phyloP scores from a whole-genome alignment of 2,888 invertebrate genomes.

The Sepioteuthis lessoniana region DNA sequence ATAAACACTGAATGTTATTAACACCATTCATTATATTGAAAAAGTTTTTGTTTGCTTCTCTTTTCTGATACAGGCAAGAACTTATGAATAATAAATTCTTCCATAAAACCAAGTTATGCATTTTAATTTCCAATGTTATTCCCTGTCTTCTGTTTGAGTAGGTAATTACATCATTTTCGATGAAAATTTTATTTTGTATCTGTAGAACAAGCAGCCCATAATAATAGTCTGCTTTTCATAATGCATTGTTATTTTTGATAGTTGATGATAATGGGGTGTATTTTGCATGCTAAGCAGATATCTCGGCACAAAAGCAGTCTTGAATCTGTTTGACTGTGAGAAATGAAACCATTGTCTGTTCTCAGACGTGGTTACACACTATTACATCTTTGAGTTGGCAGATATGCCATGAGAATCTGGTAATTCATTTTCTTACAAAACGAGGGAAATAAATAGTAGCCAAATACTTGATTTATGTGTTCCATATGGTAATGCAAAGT shows the following conservation, averaged over 20 bases:
- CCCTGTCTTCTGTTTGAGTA: neutral
- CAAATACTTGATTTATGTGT: slow-evolving; percentile 33
- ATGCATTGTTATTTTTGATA: slow-evolving; percentile 20
- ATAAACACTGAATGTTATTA: slow-evolving; percentile 33
- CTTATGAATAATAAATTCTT: slow-evolving; percentile 11
- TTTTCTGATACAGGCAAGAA: neutral
- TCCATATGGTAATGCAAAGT: slow-evolving; percentile 33
- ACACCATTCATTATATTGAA: neutral
- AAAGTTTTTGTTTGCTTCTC: neutral
- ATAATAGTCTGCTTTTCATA: neutral
- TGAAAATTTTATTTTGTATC: slow-evolving; percentile 4
- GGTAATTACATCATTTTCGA: neutral
- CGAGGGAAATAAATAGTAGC: neutral
- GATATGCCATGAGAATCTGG: neutral
- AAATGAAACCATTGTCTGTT: slow-evolving; percentile 17
- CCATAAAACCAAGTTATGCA: slow-evolving; percentile 33
- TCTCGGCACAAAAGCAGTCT: neutral
- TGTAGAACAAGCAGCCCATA: neutral
- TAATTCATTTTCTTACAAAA: neutral
- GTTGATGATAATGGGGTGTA: neutral
- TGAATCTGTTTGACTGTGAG: neutral
- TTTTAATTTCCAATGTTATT: slow-evolving; percentile 9
- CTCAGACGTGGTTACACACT: neutral
- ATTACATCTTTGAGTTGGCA: neutral
- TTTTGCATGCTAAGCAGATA: neutral